Evolutionary conservation across 1,140 invertebrate genomes (phyloP), one percentile per base, ranked within the genome.

Genomic region (Nixonia krombeini): DNA sequence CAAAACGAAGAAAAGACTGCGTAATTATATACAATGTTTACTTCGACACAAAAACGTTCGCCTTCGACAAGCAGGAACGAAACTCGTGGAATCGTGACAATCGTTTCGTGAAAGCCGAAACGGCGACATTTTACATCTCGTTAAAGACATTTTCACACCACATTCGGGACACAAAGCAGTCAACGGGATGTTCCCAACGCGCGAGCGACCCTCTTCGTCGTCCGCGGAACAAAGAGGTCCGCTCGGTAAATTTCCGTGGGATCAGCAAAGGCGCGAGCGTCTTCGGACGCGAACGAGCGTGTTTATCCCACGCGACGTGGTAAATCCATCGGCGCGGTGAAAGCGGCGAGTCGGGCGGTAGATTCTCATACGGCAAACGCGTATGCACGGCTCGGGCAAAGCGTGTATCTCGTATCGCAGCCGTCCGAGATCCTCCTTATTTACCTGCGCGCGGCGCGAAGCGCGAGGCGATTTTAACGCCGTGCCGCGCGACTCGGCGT

Each of bases 261-360:
- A 33, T 33, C 29, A 12, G n/a, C 29, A 4, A 33, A 33, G 29
- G 29, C 13, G 29, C 29, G 29, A 33, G 13, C n/a, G n/a, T n/a
- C n/a, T n/a, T n/a, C 2, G 2, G 29, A 33, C 29, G 9, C 35
- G 4, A 12, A 15, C 35, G 4, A 12, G 17, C 35, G 35, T 4
- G 35, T 16, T 26, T 26, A 5, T 9, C 9, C 9, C 25, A 9
- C 4, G 4, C 25, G 4, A 26, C 35, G 35, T 9, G 35, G 35
- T 37, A 37, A 37, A 37, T 37, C 35, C 35, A 37, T 37, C 17
- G 35, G 17, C 35, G 17, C 35, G 35, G 15, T 10, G n/a, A 33
- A 33, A 33, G 29, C 9, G 29, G 29, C 9, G n/a, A n/a, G n/a
- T n/a, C n/a, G n/a, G n/a, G n/a, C n/a, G n/a, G n/a, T n/a, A 33